Evolutionary conservation across 2,888 invertebrate genomes (phyloP).

Genomic region (Dilophus febrilis): DNA sequence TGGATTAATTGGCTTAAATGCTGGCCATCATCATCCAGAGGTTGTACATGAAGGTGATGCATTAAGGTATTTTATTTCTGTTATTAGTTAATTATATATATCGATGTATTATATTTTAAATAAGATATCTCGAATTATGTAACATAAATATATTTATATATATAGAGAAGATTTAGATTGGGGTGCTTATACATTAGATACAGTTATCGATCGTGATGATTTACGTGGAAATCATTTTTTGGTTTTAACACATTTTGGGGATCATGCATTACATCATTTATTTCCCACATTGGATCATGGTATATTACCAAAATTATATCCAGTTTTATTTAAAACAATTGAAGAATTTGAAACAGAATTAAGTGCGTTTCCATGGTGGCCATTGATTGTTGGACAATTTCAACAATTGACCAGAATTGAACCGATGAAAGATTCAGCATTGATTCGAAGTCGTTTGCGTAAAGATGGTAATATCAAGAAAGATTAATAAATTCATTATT

Average conservation of each 20-base stretch:
- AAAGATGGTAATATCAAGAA: no score
- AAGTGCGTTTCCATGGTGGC: conserved; percentile 35
- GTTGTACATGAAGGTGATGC: conserved; percentile 65
- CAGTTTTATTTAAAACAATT: conserved; percentile 30
- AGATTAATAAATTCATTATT: no score
- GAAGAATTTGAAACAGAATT: conserved; percentile 25
- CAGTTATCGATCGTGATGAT: conserved; percentile 52
- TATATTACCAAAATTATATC: conserved; percentile 45
- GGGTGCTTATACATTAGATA: conserved; percentile 61
- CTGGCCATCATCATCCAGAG: conserved; percentile 64
- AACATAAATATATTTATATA: no score
- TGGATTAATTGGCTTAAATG: conserved; percentile 45
- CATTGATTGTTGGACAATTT: conserved; percentile 49
- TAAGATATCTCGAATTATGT: no score
- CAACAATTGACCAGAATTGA: conserved; percentile 35
- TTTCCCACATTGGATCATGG: conserved; percentile 68
- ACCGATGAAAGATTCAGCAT: conserved; percentile 21
- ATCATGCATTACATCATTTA: conserved; percentile 63
- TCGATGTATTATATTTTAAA: no score
- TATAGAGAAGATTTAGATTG: conserved; percentile 40
- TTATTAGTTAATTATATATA: no score
- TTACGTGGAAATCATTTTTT: conserved; percentile 47
- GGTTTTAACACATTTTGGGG: conserved; percentile 55
- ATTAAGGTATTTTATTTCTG: conserved; percentile 31
- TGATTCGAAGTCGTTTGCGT: no score